phyloP scores from a whole-genome alignment of 2,888 invertebrate species.

The Aleiodes alternator region DNA sequence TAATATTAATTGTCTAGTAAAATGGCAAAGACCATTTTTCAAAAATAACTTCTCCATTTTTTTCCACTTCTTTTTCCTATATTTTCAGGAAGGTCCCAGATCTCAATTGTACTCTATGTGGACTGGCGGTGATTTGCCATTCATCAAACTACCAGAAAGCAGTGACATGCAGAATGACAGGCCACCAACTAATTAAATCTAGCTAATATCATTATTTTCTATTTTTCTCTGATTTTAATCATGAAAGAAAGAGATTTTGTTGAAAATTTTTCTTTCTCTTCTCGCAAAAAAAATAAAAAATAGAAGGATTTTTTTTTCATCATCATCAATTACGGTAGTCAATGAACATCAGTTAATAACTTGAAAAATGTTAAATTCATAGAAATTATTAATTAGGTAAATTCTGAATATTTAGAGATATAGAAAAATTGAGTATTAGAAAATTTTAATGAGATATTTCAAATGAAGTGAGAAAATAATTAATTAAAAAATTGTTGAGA shows the following conservation, averaged over 20 bases:
- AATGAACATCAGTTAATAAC: too few species aligned
- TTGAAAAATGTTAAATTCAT: too few species aligned
- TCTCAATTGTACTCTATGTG: slow-evolving; percentile 76
- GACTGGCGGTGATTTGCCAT: slow-evolving; percentile 76
- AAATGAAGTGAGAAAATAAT: background rate
- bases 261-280: background rate
- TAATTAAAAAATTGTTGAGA: background rate
- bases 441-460: too few species aligned
- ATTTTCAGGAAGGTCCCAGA: slow-evolving; percentile 70
- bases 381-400: too few species aligned
- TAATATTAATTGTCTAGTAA: slow-evolving; percentile 5
- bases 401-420: too few species aligned
- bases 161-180: slow-evolving; percentile 71
- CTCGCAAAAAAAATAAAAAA: too few species aligned
- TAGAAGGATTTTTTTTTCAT: too few species aligned
- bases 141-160: slow-evolving; percentile 76
- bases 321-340: too few species aligned
- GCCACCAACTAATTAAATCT: slow-evolving; percentile 64
- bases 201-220: background rate
- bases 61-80: background rate
- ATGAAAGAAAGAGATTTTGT: slow-evolving; percentile 23
- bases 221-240: background rate
- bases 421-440: too few species aligned
- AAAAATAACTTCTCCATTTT: background rate
- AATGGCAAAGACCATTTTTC: background rate